Evolutionary conservation across 2,113 vertebrate genomes (phyloP).

Genomic region (Toxostoma redivivum): DNA sequence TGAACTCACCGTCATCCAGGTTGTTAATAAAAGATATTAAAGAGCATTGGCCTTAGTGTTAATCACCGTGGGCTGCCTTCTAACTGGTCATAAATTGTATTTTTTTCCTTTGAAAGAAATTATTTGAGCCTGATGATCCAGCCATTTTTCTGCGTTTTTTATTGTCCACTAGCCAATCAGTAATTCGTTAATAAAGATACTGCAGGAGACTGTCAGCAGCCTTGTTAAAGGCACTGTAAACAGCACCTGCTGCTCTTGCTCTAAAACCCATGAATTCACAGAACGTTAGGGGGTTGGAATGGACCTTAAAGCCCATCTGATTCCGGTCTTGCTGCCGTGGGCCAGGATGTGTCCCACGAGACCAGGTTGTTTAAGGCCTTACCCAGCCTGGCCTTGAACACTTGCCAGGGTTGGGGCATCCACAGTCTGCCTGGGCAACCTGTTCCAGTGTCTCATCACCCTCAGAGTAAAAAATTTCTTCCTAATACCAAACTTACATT

Average conservation of each 20-base stretch:
- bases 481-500: not conserved
- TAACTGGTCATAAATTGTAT: not conserved
- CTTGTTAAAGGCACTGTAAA: not conserved
- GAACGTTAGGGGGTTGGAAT: not conserved
- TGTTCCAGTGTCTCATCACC: not conserved
- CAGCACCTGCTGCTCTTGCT: not conserved
- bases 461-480: not conserved
- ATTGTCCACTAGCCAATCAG: not conserved
- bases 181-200: not conserved
- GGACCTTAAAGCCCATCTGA: not conserved
- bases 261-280: not conserved
- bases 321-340: fast-evolving
- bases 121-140: not conserved
- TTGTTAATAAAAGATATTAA: not conserved
- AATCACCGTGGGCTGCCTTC: not conserved
- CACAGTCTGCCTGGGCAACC: not conserved
- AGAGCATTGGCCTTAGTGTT: not conserved
- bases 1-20: not conserved
- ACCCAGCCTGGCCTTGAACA: not conserved
- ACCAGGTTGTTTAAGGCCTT: not conserved
- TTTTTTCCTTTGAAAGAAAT: not conserved
- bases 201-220: not conserved
- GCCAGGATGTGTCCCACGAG: not conserved
- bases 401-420: not conserved
- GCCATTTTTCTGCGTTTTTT: not conserved